Evolutionary conservation across 2,888 invertebrate species (phyloP).

Genomic region (Nymphalis c-album): DNA sequence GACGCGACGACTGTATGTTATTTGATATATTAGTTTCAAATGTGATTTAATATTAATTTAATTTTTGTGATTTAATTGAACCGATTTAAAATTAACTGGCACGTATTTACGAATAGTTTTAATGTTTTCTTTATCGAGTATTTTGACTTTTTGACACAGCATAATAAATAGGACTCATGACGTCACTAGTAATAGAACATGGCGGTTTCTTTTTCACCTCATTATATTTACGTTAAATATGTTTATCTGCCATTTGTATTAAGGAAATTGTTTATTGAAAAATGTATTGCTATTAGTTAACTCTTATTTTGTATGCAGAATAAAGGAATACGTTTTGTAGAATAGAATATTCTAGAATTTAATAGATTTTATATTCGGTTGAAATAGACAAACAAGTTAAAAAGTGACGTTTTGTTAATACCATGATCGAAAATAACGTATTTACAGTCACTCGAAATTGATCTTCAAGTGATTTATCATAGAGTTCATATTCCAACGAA

Average conservation of each 20-base stretch:
- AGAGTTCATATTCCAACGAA: conserved; percentile 24
- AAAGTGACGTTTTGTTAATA: conserved; percentile 47
- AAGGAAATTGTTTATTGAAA: no score
- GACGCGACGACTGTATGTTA: no score
- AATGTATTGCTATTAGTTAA: no score
- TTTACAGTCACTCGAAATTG: conserved; percentile 16
- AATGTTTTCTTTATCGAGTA: no score
- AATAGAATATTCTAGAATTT: conserved; percentile 44
- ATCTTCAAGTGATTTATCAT: neutral
- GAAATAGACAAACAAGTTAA: conserved; percentile 48
- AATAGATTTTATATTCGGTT: conserved; percentile 40
- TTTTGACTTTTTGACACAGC: no score
- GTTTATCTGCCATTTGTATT: no score
- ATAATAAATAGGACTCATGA: no score
- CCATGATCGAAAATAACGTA: conserved; percentile 32
- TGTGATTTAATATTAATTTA: neutral
- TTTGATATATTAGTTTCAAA: neutral
- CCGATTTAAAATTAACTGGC: no score
- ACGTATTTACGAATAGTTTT: no score
- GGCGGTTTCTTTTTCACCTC: no score
- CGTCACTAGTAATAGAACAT: no score
- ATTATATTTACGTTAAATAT: no score
- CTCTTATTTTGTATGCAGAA: neutral
- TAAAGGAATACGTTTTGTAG: neutral
- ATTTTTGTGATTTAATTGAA: neutral